Base-by-base conservation (phyloP, 1,140 invertebrate species). In the Drosophila willistoni region DNA sequence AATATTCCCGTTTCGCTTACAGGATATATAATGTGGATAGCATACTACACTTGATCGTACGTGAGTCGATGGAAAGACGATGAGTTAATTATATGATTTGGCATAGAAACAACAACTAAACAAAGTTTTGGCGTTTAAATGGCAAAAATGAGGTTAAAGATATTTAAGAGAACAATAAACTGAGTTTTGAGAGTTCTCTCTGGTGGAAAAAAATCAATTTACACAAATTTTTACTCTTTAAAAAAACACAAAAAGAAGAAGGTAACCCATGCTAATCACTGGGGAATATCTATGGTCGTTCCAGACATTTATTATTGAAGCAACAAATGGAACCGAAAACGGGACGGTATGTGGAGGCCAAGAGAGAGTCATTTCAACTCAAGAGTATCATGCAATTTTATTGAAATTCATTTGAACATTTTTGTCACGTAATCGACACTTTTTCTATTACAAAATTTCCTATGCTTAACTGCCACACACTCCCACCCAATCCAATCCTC, bases 381-480 rank as follows among this genome's bases (percentile, higher is more conserved):
- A 9, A 59, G 76, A 69, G 72, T 73, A 71, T 78, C 73, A 70
- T 76, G 76, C 79, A 25, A 74, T 82, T 80, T 83, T 89, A 87
- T 80, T 89, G 83, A 81, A 84, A 89, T 90, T 90, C 78, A 89
- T 90, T 89, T 89, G 85, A 81, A 79, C 81, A 89, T 90, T 89
- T 89, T 75, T 89, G 80, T 89, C 85, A 89, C 85, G 84, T 84
- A 89, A 90, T 89, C 85, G 84, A 78, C 83, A 89, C 84, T 87
- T 83, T 47, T 87, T 87, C 77, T 89, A 80, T 87, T 87, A 82
- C 71, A 80, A 83, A 87, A 77, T 77, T 79, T 77, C 66, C 56
- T 68, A 74, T 36, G 39, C 41, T 22, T 36, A 47, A 13, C 33
- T 25, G 9, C 19, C 22, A 13, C 41, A 22, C 7, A n/a, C 63